A percentile compares a stretch with the other conserved stretches of the same genome.
phyloP scores from a whole-genome alignment of 2,113 vertebrate genomes.

The Verasper variegatus region DNA sequence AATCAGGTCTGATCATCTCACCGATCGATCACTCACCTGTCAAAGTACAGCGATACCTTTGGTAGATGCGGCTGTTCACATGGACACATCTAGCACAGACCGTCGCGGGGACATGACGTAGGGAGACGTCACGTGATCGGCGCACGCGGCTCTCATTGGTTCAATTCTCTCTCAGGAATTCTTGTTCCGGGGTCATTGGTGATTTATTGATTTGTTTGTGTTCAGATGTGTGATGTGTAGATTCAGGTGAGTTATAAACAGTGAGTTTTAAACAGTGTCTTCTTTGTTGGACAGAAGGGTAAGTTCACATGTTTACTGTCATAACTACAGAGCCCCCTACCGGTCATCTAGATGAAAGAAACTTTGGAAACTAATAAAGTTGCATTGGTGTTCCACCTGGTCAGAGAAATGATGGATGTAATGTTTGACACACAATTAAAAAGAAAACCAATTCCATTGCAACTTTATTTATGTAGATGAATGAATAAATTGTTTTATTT shows the following conservation, averaged over 20 bases:
- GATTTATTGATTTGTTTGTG: background rate
- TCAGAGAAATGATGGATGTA: too few species aligned
- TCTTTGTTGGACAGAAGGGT: background rate
- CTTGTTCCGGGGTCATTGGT: background rate
- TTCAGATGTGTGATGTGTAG: background rate
- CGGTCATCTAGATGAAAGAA: background rate
- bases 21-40: slow-evolving; percentile 51
- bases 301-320: background rate
- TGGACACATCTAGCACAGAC: slow-evolving; percentile 21
- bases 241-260: background rate
- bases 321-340: background rate
- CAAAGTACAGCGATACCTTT: slow-evolving; percentile 1
- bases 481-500: too few species aligned
- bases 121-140: background rate
- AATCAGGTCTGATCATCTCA: background rate
- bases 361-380: too few species aligned
- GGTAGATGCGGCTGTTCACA: slow-evolving; percentile 54
- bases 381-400: too few species aligned
- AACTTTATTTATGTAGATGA: too few species aligned
- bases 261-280: background rate
- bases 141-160: slow-evolving; percentile 11
- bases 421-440: too few species aligned
- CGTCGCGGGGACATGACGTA: slow-evolving; percentile 75
- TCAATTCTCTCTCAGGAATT: background rate
- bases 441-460: too few species aligned